Percentiles rank a stretch among this genome's conserved stretches.
phyloP scores from a whole-genome alignment of 2,888 invertebrate species.

The Lasioglossum leucozonium region DNA sequence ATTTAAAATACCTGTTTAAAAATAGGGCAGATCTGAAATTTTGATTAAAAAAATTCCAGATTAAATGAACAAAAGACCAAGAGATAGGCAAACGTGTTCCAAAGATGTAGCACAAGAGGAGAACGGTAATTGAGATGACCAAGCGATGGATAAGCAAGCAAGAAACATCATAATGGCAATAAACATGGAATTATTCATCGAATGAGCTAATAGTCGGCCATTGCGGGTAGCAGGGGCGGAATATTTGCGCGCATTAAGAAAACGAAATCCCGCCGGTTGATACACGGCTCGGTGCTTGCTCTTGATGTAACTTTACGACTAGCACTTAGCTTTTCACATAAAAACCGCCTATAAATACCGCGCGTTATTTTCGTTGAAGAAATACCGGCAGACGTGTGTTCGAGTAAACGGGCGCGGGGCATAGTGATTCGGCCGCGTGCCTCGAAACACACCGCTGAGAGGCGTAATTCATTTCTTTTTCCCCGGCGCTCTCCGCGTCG shows the following conservation, averaged over 20 bases:
- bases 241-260: conserved; percentile 24
- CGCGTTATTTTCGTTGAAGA: conserved; percentile 74
- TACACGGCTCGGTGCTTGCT: conserved; percentile 43
- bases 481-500: conserved; percentile 36
- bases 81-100: background rate
- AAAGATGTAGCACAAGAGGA: background rate
- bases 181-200: background rate
- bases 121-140: background rate
- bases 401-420: conserved; percentile 41
- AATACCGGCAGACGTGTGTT: conserved; percentile 62
- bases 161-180: background rate
- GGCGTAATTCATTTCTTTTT: conserved; percentile 62
- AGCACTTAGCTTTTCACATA: conserved; percentile 75
- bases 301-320: conserved; percentile 76
- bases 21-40: too few relatives aligned
- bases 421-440: conserved; percentile 48
- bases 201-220: background rate
- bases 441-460: conserved; percentile 47
- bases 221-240: conserved; percentile 7
- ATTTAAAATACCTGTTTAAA: background rate
- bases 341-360: conserved; percentile 76
- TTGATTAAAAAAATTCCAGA: background rate
- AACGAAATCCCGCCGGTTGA: conserved; percentile 46
- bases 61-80: background rate
- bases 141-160: background rate